phyloP scores from a whole-genome alignment of 2,888 invertebrate genomes.

The Epinotia brunnichana region DNA sequence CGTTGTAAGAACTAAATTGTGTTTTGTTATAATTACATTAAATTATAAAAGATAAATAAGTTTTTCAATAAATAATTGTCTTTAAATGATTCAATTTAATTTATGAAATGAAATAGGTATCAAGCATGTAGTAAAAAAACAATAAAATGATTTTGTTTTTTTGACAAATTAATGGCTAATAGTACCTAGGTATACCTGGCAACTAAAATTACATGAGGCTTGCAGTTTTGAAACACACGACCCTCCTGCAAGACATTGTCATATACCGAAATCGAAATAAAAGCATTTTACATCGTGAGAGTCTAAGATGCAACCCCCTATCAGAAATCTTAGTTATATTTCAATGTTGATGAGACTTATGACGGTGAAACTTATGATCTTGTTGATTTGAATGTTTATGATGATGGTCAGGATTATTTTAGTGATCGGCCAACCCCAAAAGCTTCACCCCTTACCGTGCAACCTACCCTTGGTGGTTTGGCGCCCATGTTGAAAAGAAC shows the following conservation, averaged over 20 bases:
- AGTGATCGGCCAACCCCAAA: constrained; percentile 70
- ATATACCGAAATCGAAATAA: neutral
- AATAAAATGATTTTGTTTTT: no score
- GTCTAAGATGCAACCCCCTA: constrained; percentile 46
- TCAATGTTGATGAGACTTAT: constrained; percentile 36
- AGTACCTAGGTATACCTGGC: no score
- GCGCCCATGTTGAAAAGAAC: constrained; percentile 95
- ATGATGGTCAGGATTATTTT: constrained; percentile 33
- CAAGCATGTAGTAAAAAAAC: neutral
- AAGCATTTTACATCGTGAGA: constrained; percentile 49
- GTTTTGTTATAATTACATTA: no score
- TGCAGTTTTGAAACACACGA: no score
- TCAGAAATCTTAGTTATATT: constrained; percentile 15
- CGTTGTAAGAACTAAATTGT: no score
- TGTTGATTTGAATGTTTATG: constrained; percentile 25
- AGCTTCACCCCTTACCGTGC: constrained; percentile 85
- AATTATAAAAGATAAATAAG: no score
- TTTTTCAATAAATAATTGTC: no score
- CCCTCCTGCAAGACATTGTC: neutral
- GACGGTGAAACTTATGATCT: constrained; percentile 24
- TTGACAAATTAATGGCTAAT: no score
- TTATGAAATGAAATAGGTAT: neutral
- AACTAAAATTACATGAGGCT: no score
- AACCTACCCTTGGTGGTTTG: constrained; percentile 89
- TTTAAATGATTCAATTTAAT: neutral